Conservation (phyloP, 2,113 vertebrate genomes). For the Zonotrichia leucophrys region DNA sequence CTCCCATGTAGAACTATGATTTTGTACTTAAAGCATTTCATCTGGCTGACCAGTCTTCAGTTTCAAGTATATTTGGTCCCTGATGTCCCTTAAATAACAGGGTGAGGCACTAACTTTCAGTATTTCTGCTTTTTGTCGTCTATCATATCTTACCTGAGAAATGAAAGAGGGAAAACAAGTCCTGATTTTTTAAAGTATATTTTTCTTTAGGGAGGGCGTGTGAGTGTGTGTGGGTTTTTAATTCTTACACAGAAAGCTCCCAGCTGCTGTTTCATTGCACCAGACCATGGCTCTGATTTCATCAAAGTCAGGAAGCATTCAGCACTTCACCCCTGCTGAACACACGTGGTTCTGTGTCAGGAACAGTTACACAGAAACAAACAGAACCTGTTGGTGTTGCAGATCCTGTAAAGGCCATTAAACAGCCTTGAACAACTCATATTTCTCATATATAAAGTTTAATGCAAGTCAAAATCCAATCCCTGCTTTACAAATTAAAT, state of each 20-base stretch:
- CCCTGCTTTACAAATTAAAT: neutral
- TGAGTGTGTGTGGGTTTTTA: neutral
- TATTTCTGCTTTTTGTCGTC: neutral
- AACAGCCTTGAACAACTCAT: neutral
- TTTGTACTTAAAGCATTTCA: neutral
- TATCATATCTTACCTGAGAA: neutral
- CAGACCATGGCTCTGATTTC: neutral
- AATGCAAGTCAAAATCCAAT: neutral
- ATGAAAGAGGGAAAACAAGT: neutral
- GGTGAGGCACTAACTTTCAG: too few species aligned
- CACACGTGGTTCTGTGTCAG: neutral
- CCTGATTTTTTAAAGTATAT: neutral
- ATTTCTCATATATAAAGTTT: neutral
- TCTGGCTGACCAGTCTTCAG: too few species aligned
- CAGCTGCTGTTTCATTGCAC: neutral
- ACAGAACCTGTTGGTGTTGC: fast-evolving
- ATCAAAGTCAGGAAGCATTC: neutral
- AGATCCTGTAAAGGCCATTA: fast-evolving
- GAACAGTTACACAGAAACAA: neutral
- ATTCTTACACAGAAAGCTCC: neutral
- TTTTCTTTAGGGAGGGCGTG: fast-evolving
- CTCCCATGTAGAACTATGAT: fast-evolving
- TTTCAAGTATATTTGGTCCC: neutral
- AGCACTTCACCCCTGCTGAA: neutral
- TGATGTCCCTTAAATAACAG: neutral